Percentiles rank a stretch among this genome's conserved stretches.
These are phyloP conservation scores for Mantis religiosa DNA, from an alignment of 2,888 invertebrate species.

Conservation along the genomic window DNA sequence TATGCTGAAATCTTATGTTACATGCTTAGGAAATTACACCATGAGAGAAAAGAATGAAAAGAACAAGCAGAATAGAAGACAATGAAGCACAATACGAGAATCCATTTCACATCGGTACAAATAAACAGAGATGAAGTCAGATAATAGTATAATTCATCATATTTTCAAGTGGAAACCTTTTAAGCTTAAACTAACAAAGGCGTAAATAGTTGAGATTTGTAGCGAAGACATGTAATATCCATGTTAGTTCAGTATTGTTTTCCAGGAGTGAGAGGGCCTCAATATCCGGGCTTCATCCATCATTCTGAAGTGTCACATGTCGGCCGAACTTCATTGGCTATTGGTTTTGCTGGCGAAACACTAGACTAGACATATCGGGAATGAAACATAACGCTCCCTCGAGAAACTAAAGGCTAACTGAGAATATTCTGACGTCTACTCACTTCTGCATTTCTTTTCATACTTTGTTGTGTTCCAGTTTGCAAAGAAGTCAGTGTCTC, in stretches of 20 bases:
- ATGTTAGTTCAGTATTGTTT: not conserved
- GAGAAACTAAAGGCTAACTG: not conserved
- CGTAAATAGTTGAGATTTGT: conserved; percentile 2
- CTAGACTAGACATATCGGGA: not conserved
- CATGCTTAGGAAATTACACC: too few relatives aligned
- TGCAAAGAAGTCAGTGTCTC: too few relatives aligned
- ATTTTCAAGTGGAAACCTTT: conserved; percentile 10
- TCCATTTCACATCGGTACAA: not conserved
- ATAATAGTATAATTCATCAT: not conserved
- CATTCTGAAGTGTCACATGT: conserved; percentile 9
- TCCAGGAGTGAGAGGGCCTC: not conserved
- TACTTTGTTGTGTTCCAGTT: too few relatives aligned
- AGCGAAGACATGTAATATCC: not conserved
- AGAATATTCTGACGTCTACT: not conserved
- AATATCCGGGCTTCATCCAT: conserved; percentile 4
- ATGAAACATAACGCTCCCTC: not conserved
- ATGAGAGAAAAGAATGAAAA: too few relatives aligned
- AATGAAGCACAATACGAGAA: not conserved
- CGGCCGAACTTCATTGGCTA: not conserved
- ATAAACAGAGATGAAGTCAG: not conserved
- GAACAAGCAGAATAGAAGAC: not conserved
- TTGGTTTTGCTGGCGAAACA: not conserved
- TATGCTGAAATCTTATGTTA: too few relatives aligned
- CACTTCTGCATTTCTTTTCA: too few relatives aligned
- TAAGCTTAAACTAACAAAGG: conserved; percentile 3